Evolutionary conservation across 2,113 vertebrate genomes (phyloP).

Genomic region (Vidua chalybeata): DNA sequence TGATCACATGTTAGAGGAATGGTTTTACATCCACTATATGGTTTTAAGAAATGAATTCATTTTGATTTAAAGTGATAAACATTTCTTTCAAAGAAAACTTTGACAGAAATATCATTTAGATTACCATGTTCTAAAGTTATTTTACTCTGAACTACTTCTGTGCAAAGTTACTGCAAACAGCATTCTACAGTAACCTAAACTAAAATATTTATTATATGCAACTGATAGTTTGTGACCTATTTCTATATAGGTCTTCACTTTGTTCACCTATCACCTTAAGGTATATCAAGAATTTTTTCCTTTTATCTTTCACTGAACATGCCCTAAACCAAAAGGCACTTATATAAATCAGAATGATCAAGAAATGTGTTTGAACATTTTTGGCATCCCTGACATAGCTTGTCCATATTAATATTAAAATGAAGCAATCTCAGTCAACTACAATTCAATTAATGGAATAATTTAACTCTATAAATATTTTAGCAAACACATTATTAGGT

Average conservation of each 20-base stretch:
- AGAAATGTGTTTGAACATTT: slow-evolving; percentile 27
- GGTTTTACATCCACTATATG: neutral
- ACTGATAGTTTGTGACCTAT: neutral
- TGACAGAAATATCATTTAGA: neutral
- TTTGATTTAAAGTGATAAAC: slow-evolving; percentile 25
- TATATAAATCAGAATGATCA: slow-evolving; percentile 16
- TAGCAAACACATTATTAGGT: neutral
- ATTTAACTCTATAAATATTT: slow-evolving; percentile 52
- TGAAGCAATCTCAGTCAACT: neutral
- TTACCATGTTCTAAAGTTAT: neutral
- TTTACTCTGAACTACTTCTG: neutral
- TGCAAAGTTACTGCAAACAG: neutral
- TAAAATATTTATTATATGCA: slow-evolving; percentile 16
- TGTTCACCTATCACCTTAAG: slow-evolving; percentile 36
- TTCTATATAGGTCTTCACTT: slow-evolving; percentile 3
- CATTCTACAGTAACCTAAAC: neutral
- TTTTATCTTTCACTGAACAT: slow-evolving; percentile 36
- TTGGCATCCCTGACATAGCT: slow-evolving; percentile 2
- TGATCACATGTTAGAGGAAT: slow-evolving; percentile 16
- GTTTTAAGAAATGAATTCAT: slow-evolving; percentile 7
- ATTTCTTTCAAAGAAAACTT: neutral
- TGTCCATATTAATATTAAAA: slow-evolving; percentile 46
- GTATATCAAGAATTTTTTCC: neutral
- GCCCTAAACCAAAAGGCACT: neutral
- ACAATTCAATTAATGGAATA: slow-evolving; percentile 29